Conservation (phyloP, 64 coral and sea anemone species). For the Dendronephthya gigantea region DNA sequence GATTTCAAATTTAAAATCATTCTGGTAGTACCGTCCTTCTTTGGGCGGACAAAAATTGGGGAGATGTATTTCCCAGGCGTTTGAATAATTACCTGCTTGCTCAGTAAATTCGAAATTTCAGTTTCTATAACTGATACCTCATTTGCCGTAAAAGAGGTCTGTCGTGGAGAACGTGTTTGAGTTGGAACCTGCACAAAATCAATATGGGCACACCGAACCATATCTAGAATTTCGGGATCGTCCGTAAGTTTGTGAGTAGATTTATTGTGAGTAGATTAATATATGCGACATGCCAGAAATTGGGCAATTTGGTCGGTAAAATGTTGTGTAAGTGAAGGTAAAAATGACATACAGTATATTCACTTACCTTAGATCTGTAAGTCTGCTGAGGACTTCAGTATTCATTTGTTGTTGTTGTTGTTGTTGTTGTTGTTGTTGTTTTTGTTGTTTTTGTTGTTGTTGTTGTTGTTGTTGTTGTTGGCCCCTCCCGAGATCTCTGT, state of each 20-base stretch:
- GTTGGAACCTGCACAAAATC: background rate
- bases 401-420: background rate
- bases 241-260: background rate
- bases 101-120: background rate
- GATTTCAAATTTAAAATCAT: conserved; percentile 12
- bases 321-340: background rate
- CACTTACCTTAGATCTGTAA: background rate
- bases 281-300: conserved; percentile 12
- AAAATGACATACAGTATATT: background rate
- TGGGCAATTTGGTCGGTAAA: background rate
- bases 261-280: too few species aligned
- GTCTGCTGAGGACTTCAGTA: background rate
- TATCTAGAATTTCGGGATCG: conserved; percentile 23
- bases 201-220: conserved; percentile 9
- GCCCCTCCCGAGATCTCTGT: background rate
- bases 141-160: too few species aligned
- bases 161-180: background rate
- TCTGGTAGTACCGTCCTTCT: background rate
- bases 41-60: background rate
- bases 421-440: too few species aligned
- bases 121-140: background rate
- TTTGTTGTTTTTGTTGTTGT: too few species aligned
- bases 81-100: background rate
- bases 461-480: too few species aligned
- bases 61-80: background rate